Evolutionary conservation across 2,797 vertebrate genomes (phyloP).

Genomic region (Taeniopygia guttata): DNA sequence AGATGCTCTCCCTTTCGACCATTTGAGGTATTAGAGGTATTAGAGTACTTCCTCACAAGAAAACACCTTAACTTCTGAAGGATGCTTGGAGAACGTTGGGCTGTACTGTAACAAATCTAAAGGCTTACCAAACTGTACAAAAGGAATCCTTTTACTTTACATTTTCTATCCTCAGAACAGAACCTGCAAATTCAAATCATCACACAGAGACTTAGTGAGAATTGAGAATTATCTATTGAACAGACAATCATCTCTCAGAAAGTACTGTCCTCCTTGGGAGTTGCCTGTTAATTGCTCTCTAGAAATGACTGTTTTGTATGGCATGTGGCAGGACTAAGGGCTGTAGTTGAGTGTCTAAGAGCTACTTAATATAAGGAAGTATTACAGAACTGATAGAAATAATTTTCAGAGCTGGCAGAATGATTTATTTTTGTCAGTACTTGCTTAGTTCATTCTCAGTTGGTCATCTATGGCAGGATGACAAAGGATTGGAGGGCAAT

Average conservation of each 20-base stretch:
- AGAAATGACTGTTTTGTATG: not conserved
- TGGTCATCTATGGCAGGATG: not conserved
- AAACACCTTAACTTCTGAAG: not conserved
- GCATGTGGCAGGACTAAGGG: not conserved
- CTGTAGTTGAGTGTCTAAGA: not conserved
- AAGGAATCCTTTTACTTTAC: not conserved
- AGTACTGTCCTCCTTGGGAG: not conserved
- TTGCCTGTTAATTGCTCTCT: not conserved
- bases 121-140: not conserved
- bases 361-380: not conserved
- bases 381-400: not conserved
- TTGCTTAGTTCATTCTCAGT: not conserved
- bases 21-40: not conserved
- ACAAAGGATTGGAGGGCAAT: not conserved
- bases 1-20: not conserved
- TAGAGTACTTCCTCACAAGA: not conserved
- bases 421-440: not conserved
- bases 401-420: not conserved
- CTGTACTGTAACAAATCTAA: not conserved
- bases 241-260: not conserved
- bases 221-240: not conserved
- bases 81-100: not conserved
- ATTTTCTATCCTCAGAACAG: not conserved
- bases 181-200: not conserved
- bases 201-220: not conserved